A percentile compares a stretch with the other conserved stretches of the same genome.
phyloP scores from a whole-genome alignment of 2,888 invertebrate genomes.

The Gortyna flavago region DNA sequence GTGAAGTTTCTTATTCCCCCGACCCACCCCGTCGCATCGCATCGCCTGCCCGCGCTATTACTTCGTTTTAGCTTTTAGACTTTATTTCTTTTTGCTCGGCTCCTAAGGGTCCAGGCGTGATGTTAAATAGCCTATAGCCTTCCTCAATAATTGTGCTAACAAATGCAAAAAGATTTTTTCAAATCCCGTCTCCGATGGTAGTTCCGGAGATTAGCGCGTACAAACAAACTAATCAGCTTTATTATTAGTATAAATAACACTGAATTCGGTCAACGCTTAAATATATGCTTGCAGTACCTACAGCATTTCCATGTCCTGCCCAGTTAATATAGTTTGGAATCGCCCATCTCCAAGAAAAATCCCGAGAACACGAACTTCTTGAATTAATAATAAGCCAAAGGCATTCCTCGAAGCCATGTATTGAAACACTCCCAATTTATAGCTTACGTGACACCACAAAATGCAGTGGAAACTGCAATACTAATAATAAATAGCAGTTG shows the following conservation, averaged over 20 bases:
- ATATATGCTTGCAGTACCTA: neutral
- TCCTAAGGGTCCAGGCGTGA: neutral
- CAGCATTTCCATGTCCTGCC: neutral
- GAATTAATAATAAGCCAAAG: constrained; percentile 44
- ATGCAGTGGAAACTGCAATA: constrained; percentile 47
- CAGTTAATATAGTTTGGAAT: neutral
- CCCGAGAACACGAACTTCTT: constrained; percentile 30
- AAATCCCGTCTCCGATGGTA: neutral
- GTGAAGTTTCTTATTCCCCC: neutral
- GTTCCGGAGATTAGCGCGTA: neutral
- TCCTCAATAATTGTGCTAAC: neutral
- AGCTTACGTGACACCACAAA: constrained; percentile 50
- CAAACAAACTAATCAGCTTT: neutral
- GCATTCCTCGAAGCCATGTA: constrained; percentile 45
- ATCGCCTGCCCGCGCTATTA: too few relatives aligned
- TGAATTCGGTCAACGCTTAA: neutral
- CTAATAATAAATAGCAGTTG: constrained; percentile 40
- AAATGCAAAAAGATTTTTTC: neutral
- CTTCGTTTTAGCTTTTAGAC: too few relatives aligned
- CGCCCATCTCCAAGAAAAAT: constrained; percentile 1
- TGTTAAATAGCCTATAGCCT: too few relatives aligned
- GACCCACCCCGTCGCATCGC: too few relatives aligned
- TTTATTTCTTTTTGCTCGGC: neutral
- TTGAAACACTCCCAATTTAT: constrained; percentile 46
- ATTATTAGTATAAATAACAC: neutral